Evolutionary conservation across 1,140 invertebrate genomes (phyloP), one percentile per base, ranked within the genome.

Genomic region (Acromyrmex echinatior): DNA sequence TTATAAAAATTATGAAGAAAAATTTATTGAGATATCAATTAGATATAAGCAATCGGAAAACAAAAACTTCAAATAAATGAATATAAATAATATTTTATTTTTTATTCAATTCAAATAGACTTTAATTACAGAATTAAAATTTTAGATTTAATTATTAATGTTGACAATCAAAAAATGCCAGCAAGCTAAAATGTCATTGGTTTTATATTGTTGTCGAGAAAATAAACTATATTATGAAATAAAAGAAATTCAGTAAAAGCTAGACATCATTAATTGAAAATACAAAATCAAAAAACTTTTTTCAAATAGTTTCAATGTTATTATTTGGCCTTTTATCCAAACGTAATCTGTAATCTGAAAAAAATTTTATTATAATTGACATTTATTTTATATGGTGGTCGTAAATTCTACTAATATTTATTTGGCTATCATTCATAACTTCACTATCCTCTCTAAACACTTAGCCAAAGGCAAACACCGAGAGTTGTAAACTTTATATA

Each of bases 1-100:
- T 68, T 68, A 68, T n/a, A 31, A 65, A 35, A 35, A 68, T 68
- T 68, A 68, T n/a, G 16, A 31, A 63, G 14, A 63, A 63, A 31
- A 3, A 63, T 63, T 5, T 14, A 25, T 14, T 28, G 62, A 63
- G 2, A 35, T 35, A 63, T 63, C n/a, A 58, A 58, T n/a, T 39
- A 51, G 49, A 4, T 56, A 56, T 56, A 56, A 56, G 5, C 5
- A 25, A 60, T 12, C 25, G 58, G 1, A 10, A 25, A 65, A 31
- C 1, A 31, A 18, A 28, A 65, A 31, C 14, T 63, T 28, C 5
- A 25, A 63, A 14, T 3, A 9, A 25, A 65, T 3, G 14, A 7
- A 65, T 65, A 65, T 18, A 65, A 65, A 9, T 65, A 65, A 35
- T 14, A 12, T 4, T 5, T n/a, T 18, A 12, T 39, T 39, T 4